phyloP scores from a whole-genome alignment of 2,797 vertebrate genomes.

The Liparis tanakae region DNA sequence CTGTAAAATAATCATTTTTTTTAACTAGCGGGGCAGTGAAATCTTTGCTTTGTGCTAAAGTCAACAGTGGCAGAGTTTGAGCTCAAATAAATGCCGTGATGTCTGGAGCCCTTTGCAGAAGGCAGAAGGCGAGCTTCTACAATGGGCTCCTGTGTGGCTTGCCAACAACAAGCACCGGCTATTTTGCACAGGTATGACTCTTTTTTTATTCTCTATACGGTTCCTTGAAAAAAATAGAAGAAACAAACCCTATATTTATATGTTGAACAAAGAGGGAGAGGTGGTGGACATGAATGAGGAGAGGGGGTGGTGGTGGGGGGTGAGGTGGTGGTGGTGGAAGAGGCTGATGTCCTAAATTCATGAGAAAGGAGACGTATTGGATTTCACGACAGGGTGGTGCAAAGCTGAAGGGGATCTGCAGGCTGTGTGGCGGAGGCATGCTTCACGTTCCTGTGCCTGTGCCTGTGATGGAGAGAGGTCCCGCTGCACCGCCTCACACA shows the following conservation, averaged over 20 bases:
- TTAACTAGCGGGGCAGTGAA: constrained; percentile 96
- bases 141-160: constrained; percentile 78
- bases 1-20: constrained; percentile 99
- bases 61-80: constrained; percentile 96
- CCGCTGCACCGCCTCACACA: constrained; percentile 35
- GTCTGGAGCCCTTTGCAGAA: constrained; percentile 87
- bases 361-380: constrained; percentile 66
- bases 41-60: constrained; percentile 99
- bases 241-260: background rate
- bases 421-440: constrained; percentile 61
- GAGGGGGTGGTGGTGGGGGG: background rate
- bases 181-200: constrained; percentile 85
- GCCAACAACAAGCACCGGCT: constrained; percentile 75
- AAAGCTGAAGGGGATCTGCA: constrained; percentile 67
- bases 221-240: background rate
- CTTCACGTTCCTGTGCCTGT: constrained; percentile 57
- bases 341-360: constrained; percentile 63
- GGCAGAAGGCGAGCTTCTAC: constrained; percentile 79
- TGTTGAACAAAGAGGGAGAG: constrained; percentile 3
- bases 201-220: constrained; percentile 50
- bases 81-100: constrained; percentile 97
- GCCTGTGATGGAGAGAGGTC: constrained; percentile 56
- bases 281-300: constrained; percentile 29
- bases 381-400: constrained; percentile 71
- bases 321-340: constrained; percentile 7